phyloP scores from a whole-genome alignment of 2,113 vertebrate genomes.

The Haplochromis burtoni region DNA sequence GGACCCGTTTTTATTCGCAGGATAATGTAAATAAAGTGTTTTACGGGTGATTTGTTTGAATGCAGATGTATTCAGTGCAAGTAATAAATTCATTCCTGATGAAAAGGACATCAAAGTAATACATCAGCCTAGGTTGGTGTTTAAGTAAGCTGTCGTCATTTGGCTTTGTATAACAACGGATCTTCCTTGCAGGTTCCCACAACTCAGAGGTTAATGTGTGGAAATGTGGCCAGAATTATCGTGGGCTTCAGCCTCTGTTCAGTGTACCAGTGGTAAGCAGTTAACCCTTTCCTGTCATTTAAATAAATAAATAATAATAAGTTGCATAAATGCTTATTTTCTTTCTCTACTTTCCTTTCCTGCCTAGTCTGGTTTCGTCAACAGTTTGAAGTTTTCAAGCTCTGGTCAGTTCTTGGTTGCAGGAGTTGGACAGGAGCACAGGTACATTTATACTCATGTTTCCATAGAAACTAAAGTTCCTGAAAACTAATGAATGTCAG shows the following conservation, averaged over 20 bases:
- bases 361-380: constrained; percentile 83
- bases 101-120: background rate
- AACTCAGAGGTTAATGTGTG: constrained; percentile 80
- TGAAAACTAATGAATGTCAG: background rate
- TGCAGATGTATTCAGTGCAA: background rate
- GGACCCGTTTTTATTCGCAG: background rate
- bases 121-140: background rate
- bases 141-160: background rate
- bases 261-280: constrained; percentile 81
- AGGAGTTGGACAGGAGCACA: constrained; percentile 92
- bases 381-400: constrained; percentile 89
- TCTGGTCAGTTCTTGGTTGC: constrained; percentile 86
- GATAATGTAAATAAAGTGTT: background rate
- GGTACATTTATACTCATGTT: constrained; percentile 64
- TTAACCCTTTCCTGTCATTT: background rate
- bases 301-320: background rate
- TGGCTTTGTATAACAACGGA: background rate
- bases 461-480: constrained; percentile 15
- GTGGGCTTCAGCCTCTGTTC: constrained; percentile 78
- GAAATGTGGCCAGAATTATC: constrained; percentile 82
- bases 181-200: constrained; percentile 79
- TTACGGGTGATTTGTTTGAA: background rate
- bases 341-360: background rate
- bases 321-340: background rate
- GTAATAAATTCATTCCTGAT: background rate